Evolutionary conservation across 2,113 vertebrate genomes (phyloP).

Genomic region (Xyrauchen texanus): DNA sequence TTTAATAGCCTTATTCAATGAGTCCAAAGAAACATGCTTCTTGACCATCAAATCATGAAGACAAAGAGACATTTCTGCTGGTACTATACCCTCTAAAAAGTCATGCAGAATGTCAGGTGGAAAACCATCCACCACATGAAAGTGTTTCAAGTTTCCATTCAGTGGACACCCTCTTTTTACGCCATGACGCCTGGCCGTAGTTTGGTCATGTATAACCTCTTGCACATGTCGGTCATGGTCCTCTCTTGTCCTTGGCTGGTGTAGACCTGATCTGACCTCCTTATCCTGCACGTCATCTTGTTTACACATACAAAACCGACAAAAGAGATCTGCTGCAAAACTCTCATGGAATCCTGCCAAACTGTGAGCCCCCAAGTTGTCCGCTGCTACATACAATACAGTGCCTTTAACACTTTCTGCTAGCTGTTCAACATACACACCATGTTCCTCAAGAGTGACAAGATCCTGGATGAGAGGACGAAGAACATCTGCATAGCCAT

Average conservation of each 20-base stretch:
- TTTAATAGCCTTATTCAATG: slow-evolving; percentile 27
- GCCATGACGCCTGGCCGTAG: slow-evolving; percentile 7
- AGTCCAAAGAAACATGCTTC: slow-evolving; percentile 34
- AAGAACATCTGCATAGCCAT: slow-evolving; percentile 40
- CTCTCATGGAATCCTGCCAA: slow-evolving; percentile 48
- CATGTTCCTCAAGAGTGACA: slow-evolving; percentile 41
- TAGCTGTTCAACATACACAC: slow-evolving; percentile 37
- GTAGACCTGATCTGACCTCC: slow-evolving; percentile 35
- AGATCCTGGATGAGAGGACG: slow-evolving; percentile 42
- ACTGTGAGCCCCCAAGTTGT: slow-evolving; percentile 41
- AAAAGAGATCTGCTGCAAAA: slow-evolving; percentile 32
- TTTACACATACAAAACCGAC: slow-evolving; percentile 41
- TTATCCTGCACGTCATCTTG: slow-evolving; percentile 22
- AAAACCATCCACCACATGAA: slow-evolving; percentile 40
- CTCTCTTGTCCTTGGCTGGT: slow-evolving; percentile 7
- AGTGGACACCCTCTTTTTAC: slow-evolving; percentile 47
- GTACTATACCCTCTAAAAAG: slow-evolving; percentile 45
- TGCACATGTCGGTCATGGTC: slow-evolving; percentile 30
- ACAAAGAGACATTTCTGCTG: slow-evolving; percentile 38
- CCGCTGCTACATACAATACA: slow-evolving; percentile 38
- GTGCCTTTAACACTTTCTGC: slow-evolving; percentile 37
- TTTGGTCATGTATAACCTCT: slow-evolving; percentile 8
- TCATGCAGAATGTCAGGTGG: too few species aligned
- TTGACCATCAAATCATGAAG: slow-evolving; percentile 33
- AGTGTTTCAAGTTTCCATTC: slow-evolving; percentile 25